A percentile compares a stretch with the other conserved stretches of the same genome.
phyloP scores from a whole-genome alignment of 2,113 vertebrate species.

The Siniperca chuatsi region DNA sequence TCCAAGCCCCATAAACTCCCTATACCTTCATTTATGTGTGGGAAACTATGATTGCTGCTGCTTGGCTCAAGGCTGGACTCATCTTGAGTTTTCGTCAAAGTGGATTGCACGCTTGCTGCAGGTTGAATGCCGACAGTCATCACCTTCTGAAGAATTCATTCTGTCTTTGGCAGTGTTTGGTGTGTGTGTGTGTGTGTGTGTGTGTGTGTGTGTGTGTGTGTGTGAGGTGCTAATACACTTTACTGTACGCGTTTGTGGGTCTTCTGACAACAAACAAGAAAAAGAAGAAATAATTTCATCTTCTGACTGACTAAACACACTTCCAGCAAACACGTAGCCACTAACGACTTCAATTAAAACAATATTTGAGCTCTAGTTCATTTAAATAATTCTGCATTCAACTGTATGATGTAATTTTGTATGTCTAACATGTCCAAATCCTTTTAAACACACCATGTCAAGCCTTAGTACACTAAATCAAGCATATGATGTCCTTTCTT shows the following conservation, averaged over 20 bases:
- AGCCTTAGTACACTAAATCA: background rate
- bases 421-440: background rate
- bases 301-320: constrained; percentile 9
- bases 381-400: background rate
- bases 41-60: constrained; percentile 74
- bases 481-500: background rate
- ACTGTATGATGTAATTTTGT: background rate
- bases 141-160: constrained; percentile 2
- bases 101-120: constrained; percentile 16
- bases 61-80: constrained; percentile 51
- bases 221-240: background rate
- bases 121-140: constrained; percentile 23
- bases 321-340: background rate
- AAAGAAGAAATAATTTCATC: background rate
- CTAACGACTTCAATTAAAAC: background rate
- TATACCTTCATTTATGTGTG: constrained; percentile 82
- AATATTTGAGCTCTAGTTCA: background rate
- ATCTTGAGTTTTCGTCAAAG: constrained; percentile 45
- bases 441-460: background rate
- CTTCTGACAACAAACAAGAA: constrained; percentile 15
- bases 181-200: constrained; percentile 12
- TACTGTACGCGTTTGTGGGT: background rate
- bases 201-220: background rate
- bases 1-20: constrained; percentile 80
- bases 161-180: background rate